Evolutionary conservation across 2,888 invertebrate species (phyloP).

Genomic region (Drosophila melanosoma): DNA sequence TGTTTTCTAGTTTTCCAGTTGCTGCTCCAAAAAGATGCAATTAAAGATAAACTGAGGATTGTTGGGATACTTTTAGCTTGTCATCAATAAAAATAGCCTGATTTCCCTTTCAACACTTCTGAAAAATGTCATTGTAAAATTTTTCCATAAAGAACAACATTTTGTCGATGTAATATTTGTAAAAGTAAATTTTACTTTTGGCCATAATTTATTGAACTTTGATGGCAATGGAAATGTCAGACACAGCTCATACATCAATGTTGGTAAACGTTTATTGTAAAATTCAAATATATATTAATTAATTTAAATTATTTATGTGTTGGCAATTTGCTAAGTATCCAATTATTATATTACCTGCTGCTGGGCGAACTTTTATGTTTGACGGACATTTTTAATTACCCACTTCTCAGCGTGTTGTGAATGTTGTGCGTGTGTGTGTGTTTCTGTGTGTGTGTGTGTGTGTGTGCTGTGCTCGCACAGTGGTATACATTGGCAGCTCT

Average conservation of each 20-base stretch:
- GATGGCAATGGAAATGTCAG: background rate
- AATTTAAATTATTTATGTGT: background rate
- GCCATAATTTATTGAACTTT: background rate
- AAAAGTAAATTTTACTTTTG: background rate
- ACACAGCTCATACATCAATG: background rate
- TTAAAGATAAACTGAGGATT: background rate
- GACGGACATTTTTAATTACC: constrained; percentile 3
- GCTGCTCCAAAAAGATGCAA: background rate
- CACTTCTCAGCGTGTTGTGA: background rate
- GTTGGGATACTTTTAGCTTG: background rate
- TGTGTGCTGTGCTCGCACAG: background rate
- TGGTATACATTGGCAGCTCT: constrained; percentile 3
- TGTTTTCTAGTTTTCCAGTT: background rate
- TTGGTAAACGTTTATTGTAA: background rate
- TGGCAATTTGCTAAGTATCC: background rate
- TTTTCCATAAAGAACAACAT: background rate
- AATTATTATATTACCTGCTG: background rate
- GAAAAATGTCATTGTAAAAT: background rate
- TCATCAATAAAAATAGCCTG: background rate
- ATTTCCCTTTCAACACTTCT: background rate
- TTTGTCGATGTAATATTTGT: background rate
- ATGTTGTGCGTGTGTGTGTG: background rate
- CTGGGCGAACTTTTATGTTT: background rate
- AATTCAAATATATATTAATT: background rate
- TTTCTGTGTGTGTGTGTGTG: background rate